Conservation (phyloP, 2,888 invertebrate genomes). For the Drosophila tanythrix region DNA sequence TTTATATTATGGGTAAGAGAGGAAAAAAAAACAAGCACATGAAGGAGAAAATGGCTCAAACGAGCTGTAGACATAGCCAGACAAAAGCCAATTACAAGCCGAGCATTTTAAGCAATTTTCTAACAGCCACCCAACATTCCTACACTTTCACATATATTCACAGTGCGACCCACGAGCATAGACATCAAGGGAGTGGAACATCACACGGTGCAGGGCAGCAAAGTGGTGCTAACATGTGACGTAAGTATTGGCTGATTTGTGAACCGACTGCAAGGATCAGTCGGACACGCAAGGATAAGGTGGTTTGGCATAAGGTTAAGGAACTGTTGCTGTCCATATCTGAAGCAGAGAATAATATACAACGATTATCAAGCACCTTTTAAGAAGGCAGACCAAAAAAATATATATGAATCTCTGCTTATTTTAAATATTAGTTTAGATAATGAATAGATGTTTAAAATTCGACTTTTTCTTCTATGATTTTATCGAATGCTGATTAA, state of each 20-base stretch:
- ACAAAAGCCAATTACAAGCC: constrained; percentile 67
- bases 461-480: not conserved
- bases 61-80: constrained; percentile 34
- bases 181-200: constrained; percentile 90
- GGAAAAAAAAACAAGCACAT: constrained; percentile 6
- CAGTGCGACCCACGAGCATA: constrained; percentile 93
- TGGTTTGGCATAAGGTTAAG: not conserved
- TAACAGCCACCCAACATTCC: constrained; percentile 31
- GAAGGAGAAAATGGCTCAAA: constrained; percentile 26
- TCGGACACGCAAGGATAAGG: not conserved
- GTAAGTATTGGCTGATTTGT: constrained; percentile 76
- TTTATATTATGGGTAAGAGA: constrained; percentile 57
- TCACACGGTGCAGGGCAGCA: constrained; percentile 92
- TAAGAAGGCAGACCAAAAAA: too few species aligned
- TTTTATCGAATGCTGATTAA: not conserved
- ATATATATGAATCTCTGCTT: not conserved
- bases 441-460: not conserved
- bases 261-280: constrained; percentile 11
- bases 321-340: not conserved
- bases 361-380: not conserved
- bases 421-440: not conserved
- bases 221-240: constrained; percentile 91
- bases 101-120: constrained; percentile 64
- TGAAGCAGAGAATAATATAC: not conserved
- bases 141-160: constrained; percentile 68